Evolutionary conservation across 2,797 vertebrate species (phyloP).

Genomic region (Urophycis tenuis): DNA sequence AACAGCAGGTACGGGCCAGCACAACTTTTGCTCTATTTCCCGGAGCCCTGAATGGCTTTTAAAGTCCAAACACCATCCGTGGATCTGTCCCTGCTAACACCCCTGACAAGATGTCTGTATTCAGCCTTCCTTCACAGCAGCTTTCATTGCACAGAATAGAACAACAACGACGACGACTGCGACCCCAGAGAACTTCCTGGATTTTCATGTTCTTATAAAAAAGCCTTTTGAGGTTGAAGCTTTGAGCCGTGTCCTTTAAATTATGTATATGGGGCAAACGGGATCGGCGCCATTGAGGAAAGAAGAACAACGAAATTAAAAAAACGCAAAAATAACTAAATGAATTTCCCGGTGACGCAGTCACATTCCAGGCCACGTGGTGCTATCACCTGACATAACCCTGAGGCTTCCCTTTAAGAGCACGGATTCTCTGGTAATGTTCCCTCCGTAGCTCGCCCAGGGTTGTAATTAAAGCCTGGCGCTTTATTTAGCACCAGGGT

Average conservation of each 20-base stretch:
- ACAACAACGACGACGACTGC: too few relatives aligned
- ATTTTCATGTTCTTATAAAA: not conserved
- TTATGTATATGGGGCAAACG: not conserved
- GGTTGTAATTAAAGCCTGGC: not conserved
- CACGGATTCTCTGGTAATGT: not conserved
- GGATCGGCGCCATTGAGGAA: too few relatives aligned
- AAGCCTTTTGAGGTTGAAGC: not conserved
- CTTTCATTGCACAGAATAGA: not conserved
- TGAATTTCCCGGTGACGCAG: not conserved
- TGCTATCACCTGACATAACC: not conserved
- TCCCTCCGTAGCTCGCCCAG: too few relatives aligned
- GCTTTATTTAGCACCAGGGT: not conserved
- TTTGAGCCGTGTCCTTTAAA: not conserved
- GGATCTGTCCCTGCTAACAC: not conserved
- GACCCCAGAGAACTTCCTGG: too few relatives aligned
- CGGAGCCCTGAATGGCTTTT: not conserved
- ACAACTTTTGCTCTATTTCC: not conserved
- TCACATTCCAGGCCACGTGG: not conserved
- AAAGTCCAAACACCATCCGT: not conserved
- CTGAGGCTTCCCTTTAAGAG: not conserved
- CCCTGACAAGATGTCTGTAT: not conserved
- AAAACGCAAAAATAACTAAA: not conserved
- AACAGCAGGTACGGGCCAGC: too few relatives aligned
- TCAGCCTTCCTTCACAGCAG: not conserved
- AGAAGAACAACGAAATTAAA: too few relatives aligned